Base-by-base conservation (phyloP, 1,140 invertebrate genomes). In the Druon quercuslanigerum region DNA sequence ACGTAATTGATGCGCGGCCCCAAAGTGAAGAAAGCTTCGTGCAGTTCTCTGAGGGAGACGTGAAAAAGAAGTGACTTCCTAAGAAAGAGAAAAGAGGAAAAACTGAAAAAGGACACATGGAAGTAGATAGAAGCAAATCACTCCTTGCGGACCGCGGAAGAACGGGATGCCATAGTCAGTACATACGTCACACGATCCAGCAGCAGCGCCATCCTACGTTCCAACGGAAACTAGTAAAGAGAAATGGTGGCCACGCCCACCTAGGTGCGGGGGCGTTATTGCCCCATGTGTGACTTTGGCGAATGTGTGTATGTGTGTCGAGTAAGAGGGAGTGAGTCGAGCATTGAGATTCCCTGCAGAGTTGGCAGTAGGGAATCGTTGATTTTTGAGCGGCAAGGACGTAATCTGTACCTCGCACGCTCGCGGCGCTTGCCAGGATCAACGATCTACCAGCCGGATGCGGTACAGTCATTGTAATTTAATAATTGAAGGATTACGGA, bases 241-340 rank as follows among this genome's bases (percentile, higher is more conserved):
- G 88, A 88, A 90, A 89, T 89, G 89, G 70, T 85, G 80, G 83
- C 88, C 90, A 90, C 90, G 90, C 90, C 89, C 81, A 84, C 83
- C 57, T 73, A 73, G 72, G 71, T 76, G 83, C 82, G 86, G 86
- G 87, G 90, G 89, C 89, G 90, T 89, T 85, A 66, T 66, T 66
- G 54, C 25, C 25, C 60, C 60, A 66, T 66, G 60, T 66, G 33
- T 46, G 14, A 16, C 6, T 33, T 9, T 16, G 8, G 14, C 40
- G 25, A n/a, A 4, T 66, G 20, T 33, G 4, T 25, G 20, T 66
- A 13, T 33, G 11, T 66, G 11, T 3, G 20, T 66, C 5, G 25
- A 33, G 25, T 33, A 33, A 33, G 50, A 50, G 70, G 77, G 78
- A 13, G 40, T 9, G 60, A 40, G 20, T 66, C 60, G 60, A 66